phyloP scores from a whole-genome alignment of 2,797 vertebrate species.

The Decapterus maruadsi region DNA sequence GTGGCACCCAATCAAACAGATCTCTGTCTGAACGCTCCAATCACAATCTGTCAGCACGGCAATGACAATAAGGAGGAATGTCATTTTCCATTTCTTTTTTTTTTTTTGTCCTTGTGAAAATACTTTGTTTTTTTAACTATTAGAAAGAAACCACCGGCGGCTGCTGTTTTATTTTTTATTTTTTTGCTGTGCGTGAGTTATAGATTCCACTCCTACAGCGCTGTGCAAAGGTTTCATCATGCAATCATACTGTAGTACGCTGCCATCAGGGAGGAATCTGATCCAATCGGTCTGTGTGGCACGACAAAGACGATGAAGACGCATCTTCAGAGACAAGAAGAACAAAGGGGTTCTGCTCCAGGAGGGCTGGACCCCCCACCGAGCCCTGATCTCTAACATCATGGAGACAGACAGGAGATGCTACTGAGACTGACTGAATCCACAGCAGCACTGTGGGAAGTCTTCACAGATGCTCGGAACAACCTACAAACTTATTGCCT shows the following conservation, averaged over 20 bases:
- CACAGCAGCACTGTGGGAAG: not conserved
- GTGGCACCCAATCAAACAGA: conserved; percentile 1
- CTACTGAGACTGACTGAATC: not conserved
- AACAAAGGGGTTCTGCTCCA: not conserved
- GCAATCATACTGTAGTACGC: not conserved
- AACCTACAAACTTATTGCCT: not conserved
- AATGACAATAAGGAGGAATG: not conserved
- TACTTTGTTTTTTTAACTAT: not conserved
- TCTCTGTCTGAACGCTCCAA: not conserved
- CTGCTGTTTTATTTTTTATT: not conserved
- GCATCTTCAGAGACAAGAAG: not conserved
- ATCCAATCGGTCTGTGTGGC: not conserved
- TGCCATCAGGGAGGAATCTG: not conserved
- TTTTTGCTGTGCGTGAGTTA: not conserved
- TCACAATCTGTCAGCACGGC: not conserved
- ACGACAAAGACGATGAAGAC: not conserved
- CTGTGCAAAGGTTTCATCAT: not conserved
- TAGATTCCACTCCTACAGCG: too few species aligned
- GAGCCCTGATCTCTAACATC: not conserved
- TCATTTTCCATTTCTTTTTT: not conserved
- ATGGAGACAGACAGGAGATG: too few species aligned
- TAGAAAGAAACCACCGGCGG: not conserved
- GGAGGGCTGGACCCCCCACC: not conserved
- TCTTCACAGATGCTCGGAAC: too few species aligned
- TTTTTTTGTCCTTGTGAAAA: not conserved